Conservation (phyloP, 2,888 invertebrate species). For the Tipula confusa region DNA sequence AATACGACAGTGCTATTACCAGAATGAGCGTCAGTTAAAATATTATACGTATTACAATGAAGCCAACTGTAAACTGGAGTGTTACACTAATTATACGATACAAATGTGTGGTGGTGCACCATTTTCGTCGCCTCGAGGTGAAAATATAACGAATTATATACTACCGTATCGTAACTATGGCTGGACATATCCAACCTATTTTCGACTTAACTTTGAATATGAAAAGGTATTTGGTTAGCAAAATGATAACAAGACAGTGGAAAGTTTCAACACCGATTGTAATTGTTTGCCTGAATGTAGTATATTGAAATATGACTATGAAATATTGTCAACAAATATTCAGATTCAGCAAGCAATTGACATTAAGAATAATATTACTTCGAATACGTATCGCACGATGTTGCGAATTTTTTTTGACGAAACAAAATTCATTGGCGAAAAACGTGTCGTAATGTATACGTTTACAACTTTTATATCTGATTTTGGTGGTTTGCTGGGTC, state of each 20-base stretch:
- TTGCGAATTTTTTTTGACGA: background rate
- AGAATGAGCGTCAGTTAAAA: background rate
- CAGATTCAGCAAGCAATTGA: background rate
- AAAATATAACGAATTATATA: background rate
- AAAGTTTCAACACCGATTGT: background rate
- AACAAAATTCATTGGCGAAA: background rate
- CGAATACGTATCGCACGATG: background rate
- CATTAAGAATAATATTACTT: background rate
- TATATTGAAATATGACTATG: background rate
- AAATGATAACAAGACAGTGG: background rate
- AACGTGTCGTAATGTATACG: background rate
- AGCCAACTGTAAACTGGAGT: background rate
- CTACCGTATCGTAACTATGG: background rate
- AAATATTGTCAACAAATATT: background rate
- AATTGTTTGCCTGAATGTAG: background rate
- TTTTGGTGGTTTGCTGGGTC: background rate
- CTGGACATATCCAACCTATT: background rate
- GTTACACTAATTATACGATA: background rate
- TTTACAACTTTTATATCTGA: background rate
- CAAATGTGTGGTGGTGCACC: background rate
- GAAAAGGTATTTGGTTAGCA: background rate
- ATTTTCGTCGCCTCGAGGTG: background rate
- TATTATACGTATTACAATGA: background rate
- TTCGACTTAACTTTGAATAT: background rate
- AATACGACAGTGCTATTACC: background rate